Evolutionary conservation across 2,797 vertebrate species (phyloP).

Genomic region (Neoniphon sammara): DNA sequence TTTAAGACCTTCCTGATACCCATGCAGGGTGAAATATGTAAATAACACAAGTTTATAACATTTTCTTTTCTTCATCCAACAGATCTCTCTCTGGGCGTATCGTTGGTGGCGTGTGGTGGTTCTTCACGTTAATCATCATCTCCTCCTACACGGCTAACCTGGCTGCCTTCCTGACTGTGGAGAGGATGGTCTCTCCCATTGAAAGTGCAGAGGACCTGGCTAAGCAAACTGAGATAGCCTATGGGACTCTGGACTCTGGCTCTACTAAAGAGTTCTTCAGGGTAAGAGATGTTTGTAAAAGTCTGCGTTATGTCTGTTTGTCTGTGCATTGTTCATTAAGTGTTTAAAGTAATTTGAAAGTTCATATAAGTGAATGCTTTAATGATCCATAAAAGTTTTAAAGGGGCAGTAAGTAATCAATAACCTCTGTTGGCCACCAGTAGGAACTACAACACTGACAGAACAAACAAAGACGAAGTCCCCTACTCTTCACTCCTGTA

Average conservation of each 20-base stretch:
- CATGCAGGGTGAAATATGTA: too few relatives aligned
- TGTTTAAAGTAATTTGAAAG: too few relatives aligned
- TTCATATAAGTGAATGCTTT: too few relatives aligned
- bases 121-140: slow-evolving; percentile 99
- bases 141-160: slow-evolving; percentile 99
- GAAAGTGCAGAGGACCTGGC: slow-evolving; percentile 99
- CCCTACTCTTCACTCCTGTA: too few relatives aligned
- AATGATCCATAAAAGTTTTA: too few relatives aligned
- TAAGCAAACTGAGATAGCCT: slow-evolving; percentile 98
- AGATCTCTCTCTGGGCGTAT: slow-evolving; percentile 99
- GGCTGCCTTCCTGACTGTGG: slow-evolving; percentile 99
- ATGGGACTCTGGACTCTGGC: slow-evolving; percentile 98
- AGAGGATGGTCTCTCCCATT: slow-evolving; percentile 99
- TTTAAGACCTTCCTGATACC: too few relatives aligned
- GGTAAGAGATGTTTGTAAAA: slow-evolving; percentile 82
- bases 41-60: not conserved
- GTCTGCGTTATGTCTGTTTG: not conserved
- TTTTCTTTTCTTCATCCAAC: slow-evolving; percentile 3
- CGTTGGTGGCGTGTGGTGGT: slow-evolving; percentile 99
- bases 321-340: not conserved
- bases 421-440: too few relatives aligned
- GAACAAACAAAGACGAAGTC: too few relatives aligned
- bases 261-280: slow-evolving; percentile 99
- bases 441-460: too few relatives aligned
- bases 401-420: too few relatives aligned